Conservation (phyloP, 2,888 invertebrate species). For the Apodemia zela region DNA sequence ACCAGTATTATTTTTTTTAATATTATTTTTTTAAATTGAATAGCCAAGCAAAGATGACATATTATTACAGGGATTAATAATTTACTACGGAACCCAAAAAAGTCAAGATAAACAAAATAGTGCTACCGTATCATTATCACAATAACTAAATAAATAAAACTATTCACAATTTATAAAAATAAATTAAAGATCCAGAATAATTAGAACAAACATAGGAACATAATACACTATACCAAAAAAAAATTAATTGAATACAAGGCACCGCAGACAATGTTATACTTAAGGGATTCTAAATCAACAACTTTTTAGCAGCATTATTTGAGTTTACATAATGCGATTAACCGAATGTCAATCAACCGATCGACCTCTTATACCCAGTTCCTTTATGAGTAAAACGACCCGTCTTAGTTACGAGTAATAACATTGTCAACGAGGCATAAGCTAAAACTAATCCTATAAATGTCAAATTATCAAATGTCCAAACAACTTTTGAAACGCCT, state of each 20-base stretch:
- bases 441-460: too few species aligned
- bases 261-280: conserved; percentile 27
- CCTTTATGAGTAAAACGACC: too few species aligned
- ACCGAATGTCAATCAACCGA: neutral
- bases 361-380: too few species aligned
- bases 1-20: too few species aligned
- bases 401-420: too few species aligned
- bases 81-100: neutral
- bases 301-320: neutral
- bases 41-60: neutral
- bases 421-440: too few species aligned
- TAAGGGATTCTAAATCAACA: neutral
- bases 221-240: conserved; percentile 1
- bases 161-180: neutral
- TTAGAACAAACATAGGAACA: conserved; percentile 14
- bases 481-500: too few species aligned
- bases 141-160: neutral
- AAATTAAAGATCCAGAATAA: neutral
- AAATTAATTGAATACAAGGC: conserved; percentile 32
- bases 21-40: neutral
- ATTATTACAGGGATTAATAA: neutral
- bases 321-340: too few species aligned
- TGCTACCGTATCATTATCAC: too few species aligned
- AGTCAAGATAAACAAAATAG: neutral
- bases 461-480: too few species aligned